Base-by-base conservation (phyloP, 1,140 invertebrate genomes). In the Rhizoglyphus robini region DNA sequence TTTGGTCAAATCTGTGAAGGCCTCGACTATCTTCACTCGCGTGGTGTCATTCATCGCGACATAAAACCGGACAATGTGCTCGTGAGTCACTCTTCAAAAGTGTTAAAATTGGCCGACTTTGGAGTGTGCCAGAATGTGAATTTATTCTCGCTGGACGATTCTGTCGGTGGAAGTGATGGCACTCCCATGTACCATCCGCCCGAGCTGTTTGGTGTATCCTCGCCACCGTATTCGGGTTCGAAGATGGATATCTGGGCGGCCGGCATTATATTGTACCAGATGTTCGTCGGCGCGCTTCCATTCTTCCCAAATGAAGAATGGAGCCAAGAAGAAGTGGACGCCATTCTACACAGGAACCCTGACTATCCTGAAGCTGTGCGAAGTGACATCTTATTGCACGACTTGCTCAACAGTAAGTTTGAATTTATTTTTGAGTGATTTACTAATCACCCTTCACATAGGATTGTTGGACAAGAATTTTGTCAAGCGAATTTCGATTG, bases 181-280 rank as follows among this genome's bases (percentile, higher is more conserved):
- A 96, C 95, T 0, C 96, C 96, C 27, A 91, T 93, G 31, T 99
- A 99, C 81, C 95, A 99, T 78, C 90, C 96, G 30, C 96, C 96
- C 15, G 96, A 99, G 81, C 94, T 99, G 72, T 93, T 95, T 23
- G 83, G 81, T 66, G 13, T 20, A 81, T 81, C n/a, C 13, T 27
- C 36, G 11, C 13, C 25, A 3, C 27, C 23, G 15, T 96, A 96
- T 79, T 84, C 88, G 48, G 93, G 93, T 32, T 94, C 88, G 72
- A 96, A 96, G 83, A 87, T 97, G 27, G 94, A 98, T 77, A 88
- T 97, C 72, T 98, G 94, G 94, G 95, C 91, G 72, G 86, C 87
- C 72, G 93, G 94, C 54, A 91, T 97, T 59, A 96, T 93, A 67
- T 79, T 97, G 88, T 97, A 89, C 74, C 94, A 96, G 78, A 83